Evolutionary conservation across 2,888 invertebrate species (phyloP).

Genomic region (Drosophila pseudotalamancana): DNA sequence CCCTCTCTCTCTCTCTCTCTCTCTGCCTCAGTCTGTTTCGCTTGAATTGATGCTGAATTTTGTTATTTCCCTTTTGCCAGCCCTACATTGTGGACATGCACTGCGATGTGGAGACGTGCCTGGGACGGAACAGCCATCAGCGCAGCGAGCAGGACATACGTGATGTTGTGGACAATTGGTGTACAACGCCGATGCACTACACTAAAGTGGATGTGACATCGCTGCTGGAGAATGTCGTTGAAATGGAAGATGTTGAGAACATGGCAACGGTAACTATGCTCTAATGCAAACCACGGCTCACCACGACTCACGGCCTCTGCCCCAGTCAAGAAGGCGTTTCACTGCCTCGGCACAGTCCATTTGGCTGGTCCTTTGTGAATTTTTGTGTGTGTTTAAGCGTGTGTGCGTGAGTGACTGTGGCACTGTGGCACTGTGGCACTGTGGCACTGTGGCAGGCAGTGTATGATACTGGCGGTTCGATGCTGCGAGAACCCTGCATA

Average conservation of each 20-base stretch:
- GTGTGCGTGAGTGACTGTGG: background rate
- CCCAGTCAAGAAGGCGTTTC: background rate
- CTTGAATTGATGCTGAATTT: constrained; percentile 11
- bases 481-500: constrained; percentile 6
- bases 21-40: background rate
- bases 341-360: constrained; percentile 10
- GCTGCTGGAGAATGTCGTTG: constrained; percentile 92
- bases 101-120: constrained; percentile 90
- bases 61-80: constrained; percentile 84
- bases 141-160: constrained; percentile 92
- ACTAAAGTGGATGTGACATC: constrained; percentile 92
- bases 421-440: constrained; percentile 3
- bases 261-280: constrained; percentile 84
- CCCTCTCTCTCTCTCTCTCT: background rate
- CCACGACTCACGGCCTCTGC: constrained; percentile 1
- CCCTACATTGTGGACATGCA: constrained; percentile 96
- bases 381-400: background rate
- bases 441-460: constrained; percentile 15
- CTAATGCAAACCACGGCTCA: constrained; percentile 16
- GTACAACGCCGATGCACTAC: constrained; percentile 91
- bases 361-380: constrained; percentile 3
- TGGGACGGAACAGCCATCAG: constrained; percentile 93
- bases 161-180: constrained; percentile 89
- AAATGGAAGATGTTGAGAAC: constrained; percentile 91
- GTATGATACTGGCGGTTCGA: background rate